A percentile compares a stretch with the other conserved stretches of the same genome.
Evolutionary conservation across 1,140 invertebrate genomes (phyloP).

Genomic region (Holotrichia oblita): DNA sequence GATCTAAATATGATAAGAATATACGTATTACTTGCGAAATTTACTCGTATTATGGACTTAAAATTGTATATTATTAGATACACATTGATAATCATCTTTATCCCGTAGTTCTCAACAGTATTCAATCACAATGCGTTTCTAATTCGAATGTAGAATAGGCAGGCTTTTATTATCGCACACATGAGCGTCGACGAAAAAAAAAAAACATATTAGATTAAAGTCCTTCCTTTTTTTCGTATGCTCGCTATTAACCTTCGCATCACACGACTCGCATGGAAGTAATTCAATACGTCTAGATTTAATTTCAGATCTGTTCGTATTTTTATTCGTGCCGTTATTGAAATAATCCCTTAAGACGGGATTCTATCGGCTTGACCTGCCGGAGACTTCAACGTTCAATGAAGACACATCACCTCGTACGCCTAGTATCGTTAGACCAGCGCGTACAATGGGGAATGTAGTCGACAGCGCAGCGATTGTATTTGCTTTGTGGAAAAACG

Average conservation of each 20-base stretch:
- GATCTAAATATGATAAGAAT: not conserved
- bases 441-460: conserved; percentile 5
- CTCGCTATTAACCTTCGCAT: not conserved
- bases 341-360: conserved; percentile 35
- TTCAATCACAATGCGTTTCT: not conserved
- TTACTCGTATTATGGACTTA: not conserved
- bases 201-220: not conserved
- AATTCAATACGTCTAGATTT: conserved; percentile 34
- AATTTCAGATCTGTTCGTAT: conserved; percentile 22
- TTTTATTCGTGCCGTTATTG: conserved; percentile 35
- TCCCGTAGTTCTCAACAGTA: not conserved
- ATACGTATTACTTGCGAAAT: not conserved
- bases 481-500: conserved; percentile 30
- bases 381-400: conserved; percentile 34
- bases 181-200: not conserved
- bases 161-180: conserved; percentile 16
- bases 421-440: not conserved
- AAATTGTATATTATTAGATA: conserved; percentile 11
- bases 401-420: conserved; percentile 22
- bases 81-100: not conserved
- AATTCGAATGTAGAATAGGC: conserved; percentile 8
- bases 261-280: not conserved
- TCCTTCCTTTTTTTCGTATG: not conserved
- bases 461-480: conserved; percentile 23
- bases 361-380: conserved; percentile 24